Conservation (phyloP, 2,113 vertebrate genomes). For the Stegastes partitus region DNA sequence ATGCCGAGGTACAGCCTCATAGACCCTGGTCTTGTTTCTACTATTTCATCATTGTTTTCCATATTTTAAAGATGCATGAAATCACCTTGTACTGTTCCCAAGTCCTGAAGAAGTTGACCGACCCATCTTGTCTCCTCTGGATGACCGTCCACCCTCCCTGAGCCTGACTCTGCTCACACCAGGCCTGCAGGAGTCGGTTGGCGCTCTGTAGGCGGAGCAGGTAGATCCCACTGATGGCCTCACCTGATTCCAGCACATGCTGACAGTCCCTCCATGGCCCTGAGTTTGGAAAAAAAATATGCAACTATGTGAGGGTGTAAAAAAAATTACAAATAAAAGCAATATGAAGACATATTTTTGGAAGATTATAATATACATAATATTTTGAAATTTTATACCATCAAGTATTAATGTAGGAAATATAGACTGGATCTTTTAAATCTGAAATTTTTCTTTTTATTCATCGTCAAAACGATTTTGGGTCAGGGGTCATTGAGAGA, state of each 20-base stretch:
- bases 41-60: background rate
- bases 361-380: too few relatives aligned
- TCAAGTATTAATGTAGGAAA: background rate
- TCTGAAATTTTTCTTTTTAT: background rate
- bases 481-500: too few relatives aligned
- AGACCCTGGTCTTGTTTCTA: too few relatives aligned
- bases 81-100: conserved; percentile 93
- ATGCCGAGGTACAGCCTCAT: too few relatives aligned
- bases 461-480: too few relatives aligned
- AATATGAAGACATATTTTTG: too few relatives aligned
- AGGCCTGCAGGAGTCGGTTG: conserved; percentile 86
- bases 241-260: conserved; percentile 84
- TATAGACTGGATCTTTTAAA: background rate
- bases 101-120: conserved; percentile 91
- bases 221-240: conserved; percentile 87
- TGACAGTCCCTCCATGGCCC: conserved; percentile 92
- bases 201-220: conserved; percentile 83
- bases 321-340: too few relatives aligned
- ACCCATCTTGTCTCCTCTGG: conserved; percentile 91
- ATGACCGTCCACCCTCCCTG: conserved; percentile 92
- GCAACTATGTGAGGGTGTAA: background rate
- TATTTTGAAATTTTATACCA: too few relatives aligned
- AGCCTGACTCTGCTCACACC: conserved; percentile 89
- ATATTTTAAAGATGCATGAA: background rate
- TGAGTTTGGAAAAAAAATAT: conserved; percentile 55